Evolutionary conservation across 2,888 invertebrate species (phyloP), one percentile per base, ranked within the genome.

Genomic region (Anthrax anthrax): DNA sequence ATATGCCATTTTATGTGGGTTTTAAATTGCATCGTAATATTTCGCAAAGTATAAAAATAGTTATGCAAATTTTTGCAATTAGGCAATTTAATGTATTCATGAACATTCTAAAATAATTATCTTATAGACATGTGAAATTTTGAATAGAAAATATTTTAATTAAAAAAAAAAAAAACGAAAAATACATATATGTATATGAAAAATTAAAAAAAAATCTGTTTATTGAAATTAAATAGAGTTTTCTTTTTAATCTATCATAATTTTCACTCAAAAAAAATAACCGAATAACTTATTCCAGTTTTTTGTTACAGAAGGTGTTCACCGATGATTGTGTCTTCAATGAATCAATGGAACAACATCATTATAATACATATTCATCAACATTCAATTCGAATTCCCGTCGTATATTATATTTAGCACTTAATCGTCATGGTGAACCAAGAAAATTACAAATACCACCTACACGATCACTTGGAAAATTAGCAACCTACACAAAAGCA

Each of bases 251-350:
- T 32, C 29, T 32, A 32, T 32, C 29, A 32, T 32, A 32, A 32
- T 12, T 32, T 32, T 32, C 12, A 32, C 29, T 32, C 29, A 32
- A 32, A 32, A n/a, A n/a, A 23, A 32, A 32, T 32, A 32, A 32
- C 29, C 29, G 29, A 32, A 32, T 32, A 51, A 55, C 53, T 52
- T 53, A 54, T 53, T 54, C 51, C 47, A 54, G 52, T 54, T 56
- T 56, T 57, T 72, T 77, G 75, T 84, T 83, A 60, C 84, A 88
- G 87, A 81, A 78, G 72, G 81, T 82, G 69, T 84, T 82, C 74
- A 80, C 80, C 63, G 80, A 83, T 65, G 83, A 84, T 61, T 89
- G 88, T 73, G 77, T 86, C 65, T 87, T 88, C 76, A 84, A 85
- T 71, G 88, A 88, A 72, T 81, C 79, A 64, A 80, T 87, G 69